phyloP scores from a whole-genome alignment of 2,113 vertebrate genomes.

The Amphilophus citrinellus region DNA sequence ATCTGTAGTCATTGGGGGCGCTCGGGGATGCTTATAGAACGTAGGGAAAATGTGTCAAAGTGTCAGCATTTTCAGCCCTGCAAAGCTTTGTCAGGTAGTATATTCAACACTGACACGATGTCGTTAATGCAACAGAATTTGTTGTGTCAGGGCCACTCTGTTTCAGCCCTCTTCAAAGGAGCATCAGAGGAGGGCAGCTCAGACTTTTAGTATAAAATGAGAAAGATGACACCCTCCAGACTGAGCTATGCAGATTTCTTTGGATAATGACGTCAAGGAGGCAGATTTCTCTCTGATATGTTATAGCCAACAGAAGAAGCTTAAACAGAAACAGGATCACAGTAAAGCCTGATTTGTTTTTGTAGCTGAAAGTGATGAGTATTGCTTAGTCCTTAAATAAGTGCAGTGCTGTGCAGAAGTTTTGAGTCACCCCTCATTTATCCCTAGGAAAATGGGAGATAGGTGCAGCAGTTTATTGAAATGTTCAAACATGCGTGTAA shows the following conservation, averaged over 20 bases:
- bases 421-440: neutral
- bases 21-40: neutral
- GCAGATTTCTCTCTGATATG: constrained; percentile 41
- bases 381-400: neutral
- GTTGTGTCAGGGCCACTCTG: neutral
- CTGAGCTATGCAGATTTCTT: constrained; percentile 11
- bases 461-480: too few relatives aligned
- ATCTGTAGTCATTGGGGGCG: constrained; percentile 6
- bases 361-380: rapidly evolving
- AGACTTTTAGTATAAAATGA: constrained; percentile 5
- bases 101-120: neutral
- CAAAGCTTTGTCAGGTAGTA: neutral
- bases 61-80: neutral
- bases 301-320: neutral
- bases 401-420: neutral
- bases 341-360: neutral
- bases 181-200: neutral
- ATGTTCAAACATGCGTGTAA: too few relatives aligned
- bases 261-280: constrained; percentile 38
- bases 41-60: neutral
- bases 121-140: neutral
- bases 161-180: neutral
- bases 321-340: neutral
- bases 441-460: too few relatives aligned
- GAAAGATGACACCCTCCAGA: constrained; percentile 33